Conservation (phyloP, 2,797 vertebrate genomes). For the Diplodus puntazzo region DNA sequence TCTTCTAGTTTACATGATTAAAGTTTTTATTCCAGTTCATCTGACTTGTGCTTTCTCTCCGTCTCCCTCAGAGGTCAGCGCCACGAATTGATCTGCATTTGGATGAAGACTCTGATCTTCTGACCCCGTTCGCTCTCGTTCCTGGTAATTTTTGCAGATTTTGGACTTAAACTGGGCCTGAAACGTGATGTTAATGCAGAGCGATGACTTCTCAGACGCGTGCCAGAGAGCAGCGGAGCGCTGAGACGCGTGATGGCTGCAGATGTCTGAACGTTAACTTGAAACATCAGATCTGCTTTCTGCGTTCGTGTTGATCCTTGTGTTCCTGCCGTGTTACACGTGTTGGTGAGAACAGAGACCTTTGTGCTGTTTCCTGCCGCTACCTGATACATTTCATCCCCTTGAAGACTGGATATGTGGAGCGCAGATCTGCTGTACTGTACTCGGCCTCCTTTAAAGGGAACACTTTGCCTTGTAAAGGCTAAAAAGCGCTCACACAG, state of each 20-base stretch:
- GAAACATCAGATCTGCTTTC: not conserved
- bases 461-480: slow-evolving; percentile 52
- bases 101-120: not conserved
- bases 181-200: slow-evolving; percentile 8
- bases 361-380: too few species aligned
- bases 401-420: not conserved
- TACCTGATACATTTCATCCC: too few species aligned
- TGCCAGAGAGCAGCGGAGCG: not conserved
- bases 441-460: slow-evolving; percentile 30
- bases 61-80: slow-evolving; percentile 18
- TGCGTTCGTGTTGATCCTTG: not conserved
- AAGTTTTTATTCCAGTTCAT: not conserved
- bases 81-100: slow-evolving; percentile 30
- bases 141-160: slow-evolving; percentile 30
- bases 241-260: not conserved
- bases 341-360: not conserved
- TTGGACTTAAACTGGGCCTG: slow-evolving; percentile 15
- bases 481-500: slow-evolving; percentile 21
- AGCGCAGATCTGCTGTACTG: not conserved
- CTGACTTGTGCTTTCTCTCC: not conserved
- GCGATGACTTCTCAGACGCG: slow-evolving; percentile 4
- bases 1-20: not conserved
- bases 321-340: not conserved
- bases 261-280: slow-evolving; percentile 14
- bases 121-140: slow-evolving; percentile 30